phyloP scores from a whole-genome alignment of 2,888 invertebrate species.

The Diaphora mendica region DNA sequence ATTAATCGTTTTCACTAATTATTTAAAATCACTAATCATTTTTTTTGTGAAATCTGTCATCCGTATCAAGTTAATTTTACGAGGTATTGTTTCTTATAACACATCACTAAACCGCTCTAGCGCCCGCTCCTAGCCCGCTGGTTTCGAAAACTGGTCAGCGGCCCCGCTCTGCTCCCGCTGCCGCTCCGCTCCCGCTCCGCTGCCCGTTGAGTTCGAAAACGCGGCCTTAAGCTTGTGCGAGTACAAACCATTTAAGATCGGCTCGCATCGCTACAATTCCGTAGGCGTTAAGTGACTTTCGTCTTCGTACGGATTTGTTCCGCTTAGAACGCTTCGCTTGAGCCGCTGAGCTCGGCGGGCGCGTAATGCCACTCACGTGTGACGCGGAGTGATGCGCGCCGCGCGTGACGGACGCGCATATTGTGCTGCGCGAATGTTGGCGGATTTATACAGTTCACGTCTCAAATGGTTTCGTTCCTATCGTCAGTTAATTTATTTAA shows the following conservation, averaged over 20 bases:
- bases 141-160: no score
- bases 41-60: no score
- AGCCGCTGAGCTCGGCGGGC: slow-evolving; percentile 6
- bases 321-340: slow-evolving; percentile 20
- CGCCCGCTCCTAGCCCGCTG: no score
- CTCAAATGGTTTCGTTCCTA: slow-evolving; percentile 9
- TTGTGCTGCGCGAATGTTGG: slow-evolving; percentile 16
- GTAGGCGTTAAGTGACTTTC: neutral
- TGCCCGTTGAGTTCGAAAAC: no score
- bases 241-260: neutral
- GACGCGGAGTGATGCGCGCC: slow-evolving; percentile 46
- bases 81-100: no score
- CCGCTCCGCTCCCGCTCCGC: no score
- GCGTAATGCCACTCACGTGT: slow-evolving; percentile 45
- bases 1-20: no score
- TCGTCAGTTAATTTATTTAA: slow-evolving; percentile 24
- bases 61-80: no score
- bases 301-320: neutral
- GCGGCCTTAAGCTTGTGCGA: neutral
- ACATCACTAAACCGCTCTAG: no score
- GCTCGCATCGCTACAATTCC: neutral
- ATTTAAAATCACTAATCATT: no score
- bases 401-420: slow-evolving; percentile 32
- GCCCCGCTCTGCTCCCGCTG: no score
- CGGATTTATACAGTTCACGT: slow-evolving; percentile 22